These are phyloP conservation scores for Platalea minor DNA, from an alignment of 2,797 vertebrate genomes.

Conservation along the genomic window DNA sequence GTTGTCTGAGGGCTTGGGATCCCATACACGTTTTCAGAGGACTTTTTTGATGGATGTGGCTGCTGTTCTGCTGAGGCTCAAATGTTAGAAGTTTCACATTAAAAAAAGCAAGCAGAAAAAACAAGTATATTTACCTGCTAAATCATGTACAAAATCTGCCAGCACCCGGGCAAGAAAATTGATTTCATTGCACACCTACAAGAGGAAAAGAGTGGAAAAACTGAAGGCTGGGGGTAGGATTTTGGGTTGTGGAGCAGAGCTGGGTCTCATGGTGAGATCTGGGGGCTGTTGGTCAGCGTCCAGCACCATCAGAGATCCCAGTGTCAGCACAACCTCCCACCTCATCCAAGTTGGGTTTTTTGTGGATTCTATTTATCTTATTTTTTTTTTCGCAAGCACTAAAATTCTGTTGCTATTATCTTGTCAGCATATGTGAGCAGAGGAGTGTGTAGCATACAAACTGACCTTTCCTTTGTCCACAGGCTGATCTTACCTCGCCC, in stretches of 20 bases:
- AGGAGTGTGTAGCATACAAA: not conserved
- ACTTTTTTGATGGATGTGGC: not conserved
- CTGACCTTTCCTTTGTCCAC: not conserved
- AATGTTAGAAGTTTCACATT: not conserved
- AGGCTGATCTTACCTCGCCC: slow-evolving; percentile 79
- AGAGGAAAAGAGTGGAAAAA: not conserved
- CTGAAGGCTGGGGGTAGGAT: not conserved
- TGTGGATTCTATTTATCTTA: not conserved
- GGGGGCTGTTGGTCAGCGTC: not conserved
- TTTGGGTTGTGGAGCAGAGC: not conserved
- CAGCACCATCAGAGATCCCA: not conserved
- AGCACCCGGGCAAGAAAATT: slow-evolving; percentile 81
- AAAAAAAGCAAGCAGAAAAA: not conserved
- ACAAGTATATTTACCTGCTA: slow-evolving; percentile 74
- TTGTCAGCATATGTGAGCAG: not conserved
- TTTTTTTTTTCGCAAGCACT: not conserved
- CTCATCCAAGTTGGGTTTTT: not conserved
- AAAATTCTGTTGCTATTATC: not conserved
- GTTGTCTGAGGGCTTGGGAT: slow-evolving; percentile 65
- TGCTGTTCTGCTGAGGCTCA: not conserved
- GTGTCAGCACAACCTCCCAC: not conserved
- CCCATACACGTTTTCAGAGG: slow-evolving; percentile 70
- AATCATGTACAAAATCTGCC: slow-evolving; percentile 82
- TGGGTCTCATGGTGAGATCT: not conserved
- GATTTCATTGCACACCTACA: slow-evolving; percentile 89